Conservation (phyloP, 2,888 invertebrate species). For the Pecten maximus region DNA sequence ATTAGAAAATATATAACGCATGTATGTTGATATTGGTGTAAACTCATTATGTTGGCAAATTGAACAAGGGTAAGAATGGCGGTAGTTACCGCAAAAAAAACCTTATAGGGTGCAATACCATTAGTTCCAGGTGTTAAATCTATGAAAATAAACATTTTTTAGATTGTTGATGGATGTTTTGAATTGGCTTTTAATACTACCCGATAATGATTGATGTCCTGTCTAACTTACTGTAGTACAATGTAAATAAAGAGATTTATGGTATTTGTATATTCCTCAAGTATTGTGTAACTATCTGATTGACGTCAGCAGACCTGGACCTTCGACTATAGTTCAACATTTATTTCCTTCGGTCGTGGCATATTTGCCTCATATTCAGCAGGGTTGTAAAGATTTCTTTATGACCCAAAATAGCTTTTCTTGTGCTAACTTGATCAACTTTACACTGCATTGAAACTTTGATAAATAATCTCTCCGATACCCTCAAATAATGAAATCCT, state of each 20-base stretch:
- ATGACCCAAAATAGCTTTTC: not conserved
- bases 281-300: not conserved
- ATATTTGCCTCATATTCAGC: not conserved
- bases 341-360: not conserved
- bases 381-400: not conserved
- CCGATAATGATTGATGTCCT: not conserved
- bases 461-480: not conserved
- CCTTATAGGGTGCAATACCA: too few species aligned
- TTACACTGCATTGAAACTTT: not conserved
- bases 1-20: too few species aligned
- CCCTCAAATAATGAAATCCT: not conserved
- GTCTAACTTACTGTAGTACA: not conserved
- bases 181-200: not conserved
- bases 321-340: not conserved
- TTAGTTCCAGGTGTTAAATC: not conserved
- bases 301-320: not conserved
- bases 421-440: not conserved
- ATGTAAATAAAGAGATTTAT: not conserved
- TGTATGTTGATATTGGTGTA: too few species aligned
- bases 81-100: too few species aligned
- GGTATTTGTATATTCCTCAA: not conserved
- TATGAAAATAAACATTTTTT: not conserved
- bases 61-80: too few species aligned
- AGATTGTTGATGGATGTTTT: not conserved
- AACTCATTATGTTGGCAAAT: too few species aligned